Percentiles rank a stretch among this genome's conserved stretches.
These are phyloP conservation scores for Erythrocercus mccallii DNA, from an alignment of 2,113 vertebrate genomes.

Conservation along the genomic window DNA sequence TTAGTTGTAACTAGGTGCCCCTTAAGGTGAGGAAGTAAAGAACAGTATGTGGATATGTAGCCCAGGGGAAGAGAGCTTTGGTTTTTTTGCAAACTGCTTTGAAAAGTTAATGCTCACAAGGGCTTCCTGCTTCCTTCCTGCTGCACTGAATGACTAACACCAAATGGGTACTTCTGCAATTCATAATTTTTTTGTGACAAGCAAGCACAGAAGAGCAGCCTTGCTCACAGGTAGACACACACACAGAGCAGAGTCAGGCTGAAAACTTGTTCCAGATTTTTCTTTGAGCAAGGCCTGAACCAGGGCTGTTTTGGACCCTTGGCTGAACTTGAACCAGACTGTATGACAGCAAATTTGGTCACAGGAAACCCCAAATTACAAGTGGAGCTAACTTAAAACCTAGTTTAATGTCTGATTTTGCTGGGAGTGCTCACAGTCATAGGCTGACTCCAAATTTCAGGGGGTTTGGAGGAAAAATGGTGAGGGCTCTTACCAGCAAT, in stretches of 20 bases:
- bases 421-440: neutral
- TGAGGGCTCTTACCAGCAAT: neutral
- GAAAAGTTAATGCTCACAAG: slow-evolving; percentile 45
- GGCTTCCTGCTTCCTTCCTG: slow-evolving; percentile 55
- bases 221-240: neutral
- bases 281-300: neutral
- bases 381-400: neutral
- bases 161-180: slow-evolving; percentile 58
- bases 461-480: neutral
- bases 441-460: neutral
- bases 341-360: neutral
- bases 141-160: slow-evolving; percentile 33
- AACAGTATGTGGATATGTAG: neutral
- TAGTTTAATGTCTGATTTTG: neutral
- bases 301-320: neutral
- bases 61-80: neutral
- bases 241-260: neutral
- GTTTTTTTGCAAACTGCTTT: slow-evolving; percentile 28
- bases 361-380: neutral
- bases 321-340: neutral
- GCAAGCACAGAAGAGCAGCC: neutral
- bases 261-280: slow-evolving; percentile 5
- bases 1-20: neutral
- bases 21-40: neutral
- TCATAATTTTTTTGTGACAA: slow-evolving; percentile 12